Percentiles rank a stretch among this genome's conserved stretches.
phyloP scores from a whole-genome alignment of 2,113 vertebrate genomes.

The Noturus placidus region DNA sequence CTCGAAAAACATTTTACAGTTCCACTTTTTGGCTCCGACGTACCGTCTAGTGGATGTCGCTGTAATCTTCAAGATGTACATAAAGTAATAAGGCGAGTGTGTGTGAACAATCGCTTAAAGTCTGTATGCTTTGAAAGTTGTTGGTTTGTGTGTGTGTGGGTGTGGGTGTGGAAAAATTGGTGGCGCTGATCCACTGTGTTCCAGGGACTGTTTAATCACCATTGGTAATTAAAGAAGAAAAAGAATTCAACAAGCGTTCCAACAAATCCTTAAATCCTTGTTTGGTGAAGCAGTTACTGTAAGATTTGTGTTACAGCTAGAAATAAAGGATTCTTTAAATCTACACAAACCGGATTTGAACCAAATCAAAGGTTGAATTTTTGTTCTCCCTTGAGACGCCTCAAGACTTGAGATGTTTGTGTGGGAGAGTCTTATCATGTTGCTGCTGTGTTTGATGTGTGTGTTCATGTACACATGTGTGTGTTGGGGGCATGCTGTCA shows the following conservation, averaged over 20 bases:
- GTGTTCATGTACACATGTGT: not conserved
- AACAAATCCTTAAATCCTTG: not conserved
- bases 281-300: not conserved
- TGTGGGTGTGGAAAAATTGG: too few relatives aligned
- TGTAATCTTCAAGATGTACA: not conserved
- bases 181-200: not conserved
- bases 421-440: conserved; percentile 12
- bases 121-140: not conserved
- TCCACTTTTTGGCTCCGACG: not conserved
- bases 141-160: too few relatives aligned
- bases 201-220: not conserved
- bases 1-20: not conserved
- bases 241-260: not conserved
- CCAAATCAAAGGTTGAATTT: not conserved
- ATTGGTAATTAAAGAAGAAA: not conserved
- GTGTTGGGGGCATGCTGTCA: conserved; percentile 19
- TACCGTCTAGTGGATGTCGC: not conserved
- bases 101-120: not conserved
- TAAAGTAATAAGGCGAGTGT: not conserved
- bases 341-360: not conserved
- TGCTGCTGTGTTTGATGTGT: conserved; percentile 49
- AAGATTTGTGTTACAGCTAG: not conserved
- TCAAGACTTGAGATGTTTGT: not conserved
- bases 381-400: not conserved
- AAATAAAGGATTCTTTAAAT: too few relatives aligned